Conservation (phyloP, 2,113 vertebrate genomes). For the Megalops atlanticus region DNA sequence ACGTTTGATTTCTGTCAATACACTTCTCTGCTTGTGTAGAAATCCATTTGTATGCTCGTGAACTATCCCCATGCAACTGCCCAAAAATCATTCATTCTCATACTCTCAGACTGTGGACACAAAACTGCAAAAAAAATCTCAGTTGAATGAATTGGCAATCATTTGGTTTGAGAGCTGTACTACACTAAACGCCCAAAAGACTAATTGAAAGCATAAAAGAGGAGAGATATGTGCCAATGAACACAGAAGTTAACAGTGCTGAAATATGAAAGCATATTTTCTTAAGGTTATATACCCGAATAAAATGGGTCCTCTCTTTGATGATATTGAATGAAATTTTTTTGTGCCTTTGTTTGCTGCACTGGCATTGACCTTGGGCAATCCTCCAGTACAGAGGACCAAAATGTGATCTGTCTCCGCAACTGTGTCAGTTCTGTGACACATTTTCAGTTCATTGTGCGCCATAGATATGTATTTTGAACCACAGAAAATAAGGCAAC, state of each 20-base stretch:
- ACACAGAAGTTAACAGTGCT: background rate
- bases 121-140: background rate
- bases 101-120: background rate
- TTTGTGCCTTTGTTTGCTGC: background rate
- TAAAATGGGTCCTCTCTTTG: background rate
- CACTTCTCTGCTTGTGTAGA: background rate
- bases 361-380: constrained; percentile 1
- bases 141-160: too few species aligned
- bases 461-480: background rate
- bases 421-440: background rate
- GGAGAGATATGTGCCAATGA: background rate
- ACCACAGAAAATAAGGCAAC: too few species aligned
- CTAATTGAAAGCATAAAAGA: background rate
- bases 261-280: background rate
- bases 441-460: background rate
- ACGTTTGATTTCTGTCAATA: background rate
- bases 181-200: background rate
- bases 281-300: background rate
- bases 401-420: background rate
- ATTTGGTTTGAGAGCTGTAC: background rate
- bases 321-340: background rate
- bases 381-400: background rate
- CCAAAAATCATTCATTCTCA: too few species aligned
- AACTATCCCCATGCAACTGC: too few species aligned
- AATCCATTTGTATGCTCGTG: background rate